Evolutionary conservation across 2,888 invertebrate species (phyloP), one percentile per base, ranked within the genome.

Genomic region (Flexamia atlantica): DNA sequence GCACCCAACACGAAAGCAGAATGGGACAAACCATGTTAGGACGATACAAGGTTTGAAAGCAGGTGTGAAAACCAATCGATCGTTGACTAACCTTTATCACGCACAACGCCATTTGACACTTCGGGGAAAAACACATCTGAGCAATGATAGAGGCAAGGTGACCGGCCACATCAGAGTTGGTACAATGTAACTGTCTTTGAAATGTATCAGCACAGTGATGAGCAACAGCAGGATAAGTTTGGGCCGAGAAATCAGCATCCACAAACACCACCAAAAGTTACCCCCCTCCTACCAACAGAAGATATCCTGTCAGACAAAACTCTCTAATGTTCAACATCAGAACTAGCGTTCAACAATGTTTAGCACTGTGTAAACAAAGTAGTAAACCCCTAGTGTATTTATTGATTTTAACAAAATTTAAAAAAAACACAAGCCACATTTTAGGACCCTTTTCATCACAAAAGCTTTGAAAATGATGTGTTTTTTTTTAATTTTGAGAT

Each of bases 151-250:
- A n/a, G 82, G 82, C 42, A 83, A 40, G 36, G 82, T 74, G 28
- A 84, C 64, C 12, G 84, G 84, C 50, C 82, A 53, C 68, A 82
- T 74, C 76, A 79, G 79, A 32, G n/a, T n/a, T 5, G 84, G 82
- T 36, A 84, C 32, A 68, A 84, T 82, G 79, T 84, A 84, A 28
- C 79, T 23, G 79, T 84, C 82, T 68, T 50, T 79, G 32, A 82
- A n/a, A 82, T 82, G 74, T 30, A 50, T 36, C 50, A 40, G 72
- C 36, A 84, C 14, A 25, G 82, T 53, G 23, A 53, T 30, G 32
- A 84, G 79, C 53, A 81, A 74, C 36, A 84, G 36, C 32, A 84
- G 70, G 20, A 81, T 68, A 10, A 84, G 60, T 36, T 40, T 82
- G 10, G 84, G 84, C 14, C 80, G 60, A 30, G 84, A 79, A 30